A percentile compares a stretch with the other conserved stretches of the same genome.
phyloP scores from a whole-genome alignment of 2,113 vertebrate genomes.

The Arizona elegans region DNA sequence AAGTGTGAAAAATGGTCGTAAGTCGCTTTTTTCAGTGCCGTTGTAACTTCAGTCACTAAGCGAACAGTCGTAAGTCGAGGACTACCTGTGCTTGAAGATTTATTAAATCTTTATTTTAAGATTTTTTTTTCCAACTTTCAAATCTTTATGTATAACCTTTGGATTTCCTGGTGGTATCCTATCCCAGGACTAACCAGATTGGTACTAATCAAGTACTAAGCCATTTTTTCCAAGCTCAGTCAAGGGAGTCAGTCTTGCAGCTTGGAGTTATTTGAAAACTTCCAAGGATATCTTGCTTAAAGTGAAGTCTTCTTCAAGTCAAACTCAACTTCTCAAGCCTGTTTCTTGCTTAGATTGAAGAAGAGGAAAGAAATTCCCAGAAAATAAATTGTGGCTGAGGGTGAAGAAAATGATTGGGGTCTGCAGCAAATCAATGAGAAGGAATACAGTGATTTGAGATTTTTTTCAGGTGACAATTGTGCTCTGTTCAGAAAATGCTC shows the following conservation, averaged over 20 bases:
- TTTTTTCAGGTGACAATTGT: neutral
- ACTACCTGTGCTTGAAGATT: neutral
- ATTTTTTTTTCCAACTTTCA: neutral
- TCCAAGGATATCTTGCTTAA: neutral
- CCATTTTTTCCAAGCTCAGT: neutral
- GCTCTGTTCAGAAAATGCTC: neutral
- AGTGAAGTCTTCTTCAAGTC: neutral
- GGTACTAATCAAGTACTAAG: neutral
- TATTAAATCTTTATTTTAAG: neutral
- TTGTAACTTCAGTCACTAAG: neutral
- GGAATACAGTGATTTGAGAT: neutral
- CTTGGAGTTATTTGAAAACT: neutral
- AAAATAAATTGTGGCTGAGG: neutral
- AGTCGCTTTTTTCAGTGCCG: neutral
- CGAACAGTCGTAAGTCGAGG: neutral
- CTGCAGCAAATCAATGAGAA: neutral
- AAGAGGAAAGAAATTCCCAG: neutral
- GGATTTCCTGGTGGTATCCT: neutral
- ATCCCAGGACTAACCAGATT: neutral
- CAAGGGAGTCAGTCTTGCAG: neutral
- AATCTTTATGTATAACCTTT: neutral
- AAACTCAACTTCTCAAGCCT: neutral
- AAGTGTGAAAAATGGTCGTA: neutral
- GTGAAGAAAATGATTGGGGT: neutral
- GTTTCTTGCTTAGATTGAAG: neutral